Evolutionary conservation across 2,888 invertebrate genomes (phyloP).

Genomic region (Linnaemya vulpina): DNA sequence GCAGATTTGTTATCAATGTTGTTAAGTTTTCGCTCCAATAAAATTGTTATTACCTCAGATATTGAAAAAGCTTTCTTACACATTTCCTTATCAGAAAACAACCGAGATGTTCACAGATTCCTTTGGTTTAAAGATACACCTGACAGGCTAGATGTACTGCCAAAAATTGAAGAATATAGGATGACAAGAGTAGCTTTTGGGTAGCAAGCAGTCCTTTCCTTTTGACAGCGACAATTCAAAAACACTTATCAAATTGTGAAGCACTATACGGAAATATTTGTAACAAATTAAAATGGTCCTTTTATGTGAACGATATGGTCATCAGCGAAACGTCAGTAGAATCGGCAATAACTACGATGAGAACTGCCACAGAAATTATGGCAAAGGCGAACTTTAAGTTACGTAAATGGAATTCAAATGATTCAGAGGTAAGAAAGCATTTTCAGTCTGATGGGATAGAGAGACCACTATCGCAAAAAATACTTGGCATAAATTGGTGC

Average conservation of each 20-base stretch:
- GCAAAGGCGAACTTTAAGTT: conserved; percentile 60
- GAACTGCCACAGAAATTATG: conserved; percentile 59
- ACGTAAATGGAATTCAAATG: conserved; percentile 68
- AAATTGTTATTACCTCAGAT: conserved; percentile 68
- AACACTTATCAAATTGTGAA: conserved; percentile 56
- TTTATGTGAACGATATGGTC: conserved; percentile 63
- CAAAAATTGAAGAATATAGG: conserved; percentile 52
- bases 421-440: conserved; percentile 14
- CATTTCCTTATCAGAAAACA: conserved; percentile 57
- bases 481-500: conserved; percentile 63
- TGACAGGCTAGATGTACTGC: not conserved
- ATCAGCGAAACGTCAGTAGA: conserved; percentile 46
- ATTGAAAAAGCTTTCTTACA: conserved; percentile 72
- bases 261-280: conserved; percentile 50
- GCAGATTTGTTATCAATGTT: conserved; percentile 62
- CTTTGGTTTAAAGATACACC: conserved; percentile 66
- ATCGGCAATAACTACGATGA: conserved; percentile 30
- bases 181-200: conserved; percentile 70
- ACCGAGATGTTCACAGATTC: conserved; percentile 69
- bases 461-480: conserved; percentile 52
- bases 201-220: conserved; percentile 69
- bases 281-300: conserved; percentile 52
- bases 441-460: conserved; percentile 42
- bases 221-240: conserved; percentile 66
- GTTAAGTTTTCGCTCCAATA: conserved; percentile 68